Base-by-base conservation (phyloP, 2,113 vertebrate species). In the Salvator merianae region DNA sequence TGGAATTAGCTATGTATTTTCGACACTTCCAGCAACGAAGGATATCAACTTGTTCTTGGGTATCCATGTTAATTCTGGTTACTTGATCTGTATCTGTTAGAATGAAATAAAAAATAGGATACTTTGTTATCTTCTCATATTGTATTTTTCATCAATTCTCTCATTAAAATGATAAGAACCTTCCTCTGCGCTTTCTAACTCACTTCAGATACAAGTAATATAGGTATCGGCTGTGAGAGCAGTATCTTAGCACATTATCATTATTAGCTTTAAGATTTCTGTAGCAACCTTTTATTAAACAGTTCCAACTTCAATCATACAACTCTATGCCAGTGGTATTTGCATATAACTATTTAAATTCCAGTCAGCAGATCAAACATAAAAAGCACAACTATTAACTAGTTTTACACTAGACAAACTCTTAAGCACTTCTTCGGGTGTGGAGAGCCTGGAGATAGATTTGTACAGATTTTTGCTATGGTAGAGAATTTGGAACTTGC, bases 21-120 rank as follows among this genome's bases (percentile, higher is more conserved):
- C 93, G 93, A 89, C 95, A 96, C 87, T 92, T 96, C 93, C 94
- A 95, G 87, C 95, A 97, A 83, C 0, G 22, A 8, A 96, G 90
- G 83, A 88, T 43, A 86, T 78, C 85, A 88, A 12, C 50, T 53
- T 91, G 87, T 53, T 91, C 92, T 77, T 75, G 78, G 32, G 70
- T 90, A 81, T 47, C 89, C 88, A 93, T 86, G 84, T 89, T 84
- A 87, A 0, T 47, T 76, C 83, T 40, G 24, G 81, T 83, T 82
- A 83, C 89, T 91, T 92, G 36, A 88, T 79, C 81, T 91, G 62
- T 93, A 84, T 81, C 88, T 92, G 90, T 81, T 70, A 78, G 59
- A 83, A 82, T 92, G 80, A 73, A 81, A 90, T 65, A 86, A 90
- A 59, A 91, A 72, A 72, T 55, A 72, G 14, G 14, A 62, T n/a